A percentile compares a stretch with the other conserved stretches of the same genome.
These are phyloP conservation scores for Manis pentadactyla DNA, from an alignment of 2,797 vertebrate species.

Conservation along the genomic window DNA sequence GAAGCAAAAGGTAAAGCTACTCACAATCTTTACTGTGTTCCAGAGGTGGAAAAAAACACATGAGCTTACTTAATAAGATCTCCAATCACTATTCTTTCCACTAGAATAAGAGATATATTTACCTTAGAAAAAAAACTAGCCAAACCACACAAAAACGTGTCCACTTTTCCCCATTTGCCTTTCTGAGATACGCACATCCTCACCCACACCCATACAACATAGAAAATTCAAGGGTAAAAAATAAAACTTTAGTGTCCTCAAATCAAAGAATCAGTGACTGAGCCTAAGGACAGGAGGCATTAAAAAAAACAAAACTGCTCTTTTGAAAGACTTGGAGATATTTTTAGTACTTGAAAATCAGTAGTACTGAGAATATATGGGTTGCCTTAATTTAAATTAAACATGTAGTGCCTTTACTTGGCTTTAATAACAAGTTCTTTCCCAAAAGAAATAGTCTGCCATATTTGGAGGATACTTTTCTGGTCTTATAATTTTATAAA, in stretches of 20 bases:
- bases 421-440: conserved; percentile 49
- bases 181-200: not conserved
- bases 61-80: not conserved
- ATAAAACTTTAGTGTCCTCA: conserved; percentile 11
- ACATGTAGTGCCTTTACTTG: not conserved
- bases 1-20: not conserved
- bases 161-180: not conserved
- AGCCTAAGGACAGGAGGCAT: not conserved
- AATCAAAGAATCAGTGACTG: conserved; percentile 10
- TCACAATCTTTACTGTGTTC: not conserved
- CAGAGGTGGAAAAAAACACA: not conserved
- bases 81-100: not conserved
- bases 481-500: conserved; percentile 45
- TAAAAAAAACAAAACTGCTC: not conserved
- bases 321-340: not conserved
- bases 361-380: not conserved
- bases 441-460: conserved; percentile 27
- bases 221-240: conserved; percentile 18
- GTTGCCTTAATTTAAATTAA: conserved; percentile 6
- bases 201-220: not conserved
- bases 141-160: not conserved
- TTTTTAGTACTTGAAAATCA: conserved; percentile 19
- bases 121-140: conserved; percentile 16
- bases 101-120: not conserved
- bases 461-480: not conserved